Conservation (phyloP, 1,140 invertebrate genomes). For the Mizuhopecten yessoensis region DNA sequence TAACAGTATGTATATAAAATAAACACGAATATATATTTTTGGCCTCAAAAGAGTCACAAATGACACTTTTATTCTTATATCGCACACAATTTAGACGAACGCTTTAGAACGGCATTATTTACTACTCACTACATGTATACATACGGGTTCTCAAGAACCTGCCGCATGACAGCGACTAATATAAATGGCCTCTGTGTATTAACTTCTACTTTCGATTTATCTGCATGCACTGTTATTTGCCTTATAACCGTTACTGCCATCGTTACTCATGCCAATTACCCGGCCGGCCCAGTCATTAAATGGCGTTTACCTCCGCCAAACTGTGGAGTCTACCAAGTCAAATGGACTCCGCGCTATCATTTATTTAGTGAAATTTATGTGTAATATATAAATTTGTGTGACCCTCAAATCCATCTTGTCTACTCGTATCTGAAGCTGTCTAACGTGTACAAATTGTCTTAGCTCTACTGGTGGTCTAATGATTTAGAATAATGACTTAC, state of each 20-base stretch:
- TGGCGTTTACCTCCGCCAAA: background rate
- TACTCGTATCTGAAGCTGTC: conserved; percentile 5
- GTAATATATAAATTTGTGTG: conserved; percentile 40
- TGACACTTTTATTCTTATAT: too few species aligned
- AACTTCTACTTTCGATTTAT: conserved; percentile 30
- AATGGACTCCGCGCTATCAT: conserved; percentile 11
- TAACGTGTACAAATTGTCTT: conserved; percentile 26
- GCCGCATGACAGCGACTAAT: background rate
- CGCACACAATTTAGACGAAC: too few species aligned
- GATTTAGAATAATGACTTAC: conserved; percentile 28
- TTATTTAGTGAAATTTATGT: conserved; percentile 33
- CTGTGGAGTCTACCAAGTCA: background rate
- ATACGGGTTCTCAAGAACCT: background rate
- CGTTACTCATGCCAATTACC: conserved; percentile 30
- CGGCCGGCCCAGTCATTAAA: conserved; percentile 21
- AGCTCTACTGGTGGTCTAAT: background rate
- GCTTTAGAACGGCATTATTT: too few species aligned
- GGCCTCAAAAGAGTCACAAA: too few species aligned
- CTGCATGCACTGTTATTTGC: conserved; percentile 27
- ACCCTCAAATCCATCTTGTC: conserved; percentile 31
- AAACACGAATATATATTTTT: too few species aligned
- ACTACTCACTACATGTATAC: too few species aligned
- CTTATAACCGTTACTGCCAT: conserved; percentile 14
- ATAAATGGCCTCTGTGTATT: conserved; percentile 13
- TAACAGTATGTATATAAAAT: too few species aligned